These are phyloP conservation scores for Scophthalmus maximus DNA, from an alignment of 2,113 vertebrate species.

Conservation along the genomic window DNA sequence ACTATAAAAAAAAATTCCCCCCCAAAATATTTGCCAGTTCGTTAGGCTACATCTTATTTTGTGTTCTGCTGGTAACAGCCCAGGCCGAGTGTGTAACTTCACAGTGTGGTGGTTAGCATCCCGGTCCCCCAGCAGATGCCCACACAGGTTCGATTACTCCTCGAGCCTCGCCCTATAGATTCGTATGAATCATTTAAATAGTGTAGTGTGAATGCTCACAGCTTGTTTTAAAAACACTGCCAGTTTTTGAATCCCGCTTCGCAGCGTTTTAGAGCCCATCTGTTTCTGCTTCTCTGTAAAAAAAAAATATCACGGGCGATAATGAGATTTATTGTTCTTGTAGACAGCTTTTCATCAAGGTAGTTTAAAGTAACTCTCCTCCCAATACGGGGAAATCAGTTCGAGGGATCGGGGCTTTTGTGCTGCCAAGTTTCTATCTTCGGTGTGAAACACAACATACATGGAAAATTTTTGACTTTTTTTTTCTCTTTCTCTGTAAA, in stretches of 20 bases:
- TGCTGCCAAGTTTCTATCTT: constrained; percentile 69
- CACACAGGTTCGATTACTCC: constrained; percentile 12
- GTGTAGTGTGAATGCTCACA: constrained; percentile 5
- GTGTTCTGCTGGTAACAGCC: no score
- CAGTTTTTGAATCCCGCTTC: constrained; percentile 28
- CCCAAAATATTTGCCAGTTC: neutral
- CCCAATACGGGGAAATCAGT: constrained; percentile 55
- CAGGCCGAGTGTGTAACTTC: no score
- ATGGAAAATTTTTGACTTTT: constrained; percentile 62
- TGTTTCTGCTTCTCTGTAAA: constrained; percentile 22
- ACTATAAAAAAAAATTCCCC: constrained; percentile 1
- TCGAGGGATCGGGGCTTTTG: constrained; percentile 35
- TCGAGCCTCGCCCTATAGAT: neutral
- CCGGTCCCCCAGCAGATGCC: constrained; percentile 21
- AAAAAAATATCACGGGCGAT: constrained; percentile 9
- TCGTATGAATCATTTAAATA: constrained; percentile 15
- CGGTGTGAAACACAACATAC: constrained; percentile 63
- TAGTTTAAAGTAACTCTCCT: constrained; percentile 37
- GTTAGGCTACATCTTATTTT: constrained; percentile 5
- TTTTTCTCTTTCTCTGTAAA: constrained; percentile 60
- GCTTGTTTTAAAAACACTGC: constrained; percentile 3
- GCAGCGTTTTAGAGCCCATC: constrained; percentile 24
- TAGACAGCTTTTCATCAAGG: constrained; percentile 46
- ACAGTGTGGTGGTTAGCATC: neutral
- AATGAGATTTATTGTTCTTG: constrained; percentile 9